These are phyloP conservation scores for Danaus melanippus DNA, from an alignment of 1,140 invertebrate genomes.

Conservation along the genomic window DNA sequence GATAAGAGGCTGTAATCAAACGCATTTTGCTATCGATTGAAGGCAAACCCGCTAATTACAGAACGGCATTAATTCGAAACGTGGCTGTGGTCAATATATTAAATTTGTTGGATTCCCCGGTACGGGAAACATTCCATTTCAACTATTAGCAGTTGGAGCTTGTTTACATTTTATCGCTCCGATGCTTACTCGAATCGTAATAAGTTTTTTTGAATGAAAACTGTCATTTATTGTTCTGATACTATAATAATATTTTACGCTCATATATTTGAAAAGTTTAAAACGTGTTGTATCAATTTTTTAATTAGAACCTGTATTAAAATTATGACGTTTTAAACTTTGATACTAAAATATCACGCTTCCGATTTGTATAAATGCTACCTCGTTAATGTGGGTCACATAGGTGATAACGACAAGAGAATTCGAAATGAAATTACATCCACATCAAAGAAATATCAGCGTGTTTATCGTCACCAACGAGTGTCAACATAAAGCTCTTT, in stretches of 20 bases:
- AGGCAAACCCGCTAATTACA: slow-evolving; percentile 14
- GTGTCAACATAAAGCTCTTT: not conserved
- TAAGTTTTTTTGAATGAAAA: too few relatives aligned
- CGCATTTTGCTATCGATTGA: slow-evolving; percentile 12
- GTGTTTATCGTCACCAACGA: slow-evolving; percentile 7
- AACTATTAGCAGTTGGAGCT: slow-evolving; percentile 21
- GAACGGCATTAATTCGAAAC: slow-evolving; percentile 17
- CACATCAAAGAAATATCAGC: slow-evolving; percentile 13
- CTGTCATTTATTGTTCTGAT: too few relatives aligned
- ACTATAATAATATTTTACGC: too few relatives aligned
- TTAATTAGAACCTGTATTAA: too few relatives aligned
- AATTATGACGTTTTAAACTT: too few relatives aligned
- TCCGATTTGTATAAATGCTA: too few relatives aligned
- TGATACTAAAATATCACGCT: too few relatives aligned
- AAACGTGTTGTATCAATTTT: too few relatives aligned
- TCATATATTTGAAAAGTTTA: too few relatives aligned
- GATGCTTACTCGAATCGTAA: too few relatives aligned
- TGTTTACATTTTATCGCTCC: slow-evolving; percentile 12
- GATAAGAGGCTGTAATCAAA: too few relatives aligned
- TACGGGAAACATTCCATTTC: slow-evolving; percentile 19
- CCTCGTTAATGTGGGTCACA: slow-evolving; percentile 11
- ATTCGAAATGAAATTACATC: slow-evolving; percentile 20
- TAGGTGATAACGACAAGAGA: slow-evolving; percentile 12
- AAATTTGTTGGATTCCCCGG: slow-evolving; percentile 21
- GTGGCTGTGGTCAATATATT: slow-evolving; percentile 24